These are phyloP conservation scores for Watsonalla cultraria DNA, from an alignment of 2,888 invertebrate species.

Conservation along the genomic window DNA sequence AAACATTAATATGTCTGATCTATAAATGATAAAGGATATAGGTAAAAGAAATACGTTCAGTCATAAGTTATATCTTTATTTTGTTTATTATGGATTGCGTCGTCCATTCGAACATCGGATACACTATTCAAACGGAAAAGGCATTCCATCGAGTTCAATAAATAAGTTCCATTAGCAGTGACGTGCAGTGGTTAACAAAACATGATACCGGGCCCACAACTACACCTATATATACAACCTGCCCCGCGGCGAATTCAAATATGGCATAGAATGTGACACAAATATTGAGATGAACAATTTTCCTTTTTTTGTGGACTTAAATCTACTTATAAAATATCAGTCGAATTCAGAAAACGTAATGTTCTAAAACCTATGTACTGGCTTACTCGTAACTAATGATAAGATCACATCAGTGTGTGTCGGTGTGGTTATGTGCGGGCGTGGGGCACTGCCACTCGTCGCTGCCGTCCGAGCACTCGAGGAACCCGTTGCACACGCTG, in stretches of 20 bases:
- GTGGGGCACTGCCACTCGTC: conserved; percentile 81
- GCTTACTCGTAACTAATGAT: conserved; percentile 43
- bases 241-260: conserved; percentile 40
- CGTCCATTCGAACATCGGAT: conserved; percentile 64
- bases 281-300: background rate
- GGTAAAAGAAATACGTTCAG: conserved; percentile 19
- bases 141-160: conserved; percentile 66
- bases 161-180: conserved; percentile 49
- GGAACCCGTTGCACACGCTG: conserved; percentile 86
- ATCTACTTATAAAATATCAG: conserved; percentile 72
- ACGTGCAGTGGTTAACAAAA: conserved; percentile 45
- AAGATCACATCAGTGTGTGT: conserved; percentile 44
- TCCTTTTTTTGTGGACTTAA: conserved; percentile 21
- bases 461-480: conserved; percentile 87
- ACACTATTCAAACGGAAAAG: conserved; percentile 71
- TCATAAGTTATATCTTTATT: conserved; percentile 28
- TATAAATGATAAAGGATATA: conserved; percentile 2
- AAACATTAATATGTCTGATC: background rate
- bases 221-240: conserved; percentile 63
- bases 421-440: conserved; percentile 40
- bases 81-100: conserved; percentile 63
- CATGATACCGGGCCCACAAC: conserved; percentile 33
- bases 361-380: conserved; percentile 54
- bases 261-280: conserved; percentile 36
- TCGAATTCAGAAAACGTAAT: conserved; percentile 55